Percentiles rank a stretch among this genome's conserved stretches.
Conservation (phyloP, 2,113 vertebrate genomes). For the Oreocharis arfaki region DNA sequence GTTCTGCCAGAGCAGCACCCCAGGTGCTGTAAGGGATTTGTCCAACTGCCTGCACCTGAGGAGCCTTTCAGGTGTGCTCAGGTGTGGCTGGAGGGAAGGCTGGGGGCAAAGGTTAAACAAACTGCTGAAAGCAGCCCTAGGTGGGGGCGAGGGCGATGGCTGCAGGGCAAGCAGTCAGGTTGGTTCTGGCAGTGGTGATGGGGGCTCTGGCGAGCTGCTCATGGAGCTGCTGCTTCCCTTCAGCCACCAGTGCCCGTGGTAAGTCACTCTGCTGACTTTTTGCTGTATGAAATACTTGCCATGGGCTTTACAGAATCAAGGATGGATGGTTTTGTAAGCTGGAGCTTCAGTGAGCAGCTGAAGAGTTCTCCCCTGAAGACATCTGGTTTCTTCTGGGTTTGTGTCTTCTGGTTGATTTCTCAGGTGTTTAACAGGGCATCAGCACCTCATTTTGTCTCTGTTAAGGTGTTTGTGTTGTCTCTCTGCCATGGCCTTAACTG, state of each 20-base stretch:
- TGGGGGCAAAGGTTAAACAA: not conserved
- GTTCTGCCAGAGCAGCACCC: not conserved
- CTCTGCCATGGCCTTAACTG: not conserved
- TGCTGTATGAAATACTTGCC: not conserved
- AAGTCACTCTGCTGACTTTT: not conserved
- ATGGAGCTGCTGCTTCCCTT: not conserved
- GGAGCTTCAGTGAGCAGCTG: not conserved
- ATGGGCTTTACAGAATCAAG: not conserved
- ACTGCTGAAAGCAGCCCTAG: not conserved
- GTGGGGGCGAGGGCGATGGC: not conserved
- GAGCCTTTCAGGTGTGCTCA: not conserved
- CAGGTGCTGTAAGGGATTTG: not conserved
- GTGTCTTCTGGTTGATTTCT: not conserved
- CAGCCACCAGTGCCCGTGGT: too few relatives aligned
- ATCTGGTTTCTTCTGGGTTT: not conserved
- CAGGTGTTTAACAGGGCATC: not conserved
- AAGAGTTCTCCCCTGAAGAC: not conserved
- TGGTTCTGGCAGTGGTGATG: not conserved
- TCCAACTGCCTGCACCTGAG: not conserved
- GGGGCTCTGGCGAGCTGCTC: not conserved
- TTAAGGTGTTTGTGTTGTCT: not conserved
- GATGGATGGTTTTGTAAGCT: not conserved
- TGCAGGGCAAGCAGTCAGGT: accelerated
- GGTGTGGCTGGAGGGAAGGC: not conserved
- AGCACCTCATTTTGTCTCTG: not conserved